These are phyloP conservation scores for Megalops atlanticus DNA, from an alignment of 2,113 vertebrate species.

Conservation along the genomic window DNA sequence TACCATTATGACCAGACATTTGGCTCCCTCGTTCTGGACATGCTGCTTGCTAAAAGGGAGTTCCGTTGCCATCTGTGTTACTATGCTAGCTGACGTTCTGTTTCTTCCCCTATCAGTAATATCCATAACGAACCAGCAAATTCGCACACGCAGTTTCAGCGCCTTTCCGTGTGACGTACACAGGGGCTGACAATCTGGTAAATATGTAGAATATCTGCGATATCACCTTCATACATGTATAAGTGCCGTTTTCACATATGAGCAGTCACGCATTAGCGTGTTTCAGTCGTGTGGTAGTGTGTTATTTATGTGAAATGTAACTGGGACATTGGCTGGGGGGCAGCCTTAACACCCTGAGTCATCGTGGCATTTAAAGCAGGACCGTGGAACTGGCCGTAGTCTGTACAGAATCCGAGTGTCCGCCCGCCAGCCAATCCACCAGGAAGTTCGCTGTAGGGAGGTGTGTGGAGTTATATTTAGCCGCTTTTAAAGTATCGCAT, in stretches of 20 bases:
- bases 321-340: constrained; percentile 31
- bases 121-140: too few species aligned
- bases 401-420: background rate
- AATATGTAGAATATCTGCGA: too few species aligned
- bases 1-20: too few species aligned
- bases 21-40: too few species aligned
- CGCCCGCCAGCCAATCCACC: background rate
- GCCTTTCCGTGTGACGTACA: too few species aligned
- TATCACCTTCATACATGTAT: background rate
- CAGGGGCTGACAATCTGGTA: too few species aligned
- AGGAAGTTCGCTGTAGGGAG: background rate
- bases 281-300: background rate
- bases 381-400: background rate
- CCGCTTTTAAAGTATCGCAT: background rate
- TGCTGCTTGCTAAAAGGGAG: too few species aligned
- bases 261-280: background rate
- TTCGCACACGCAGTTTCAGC: too few species aligned
- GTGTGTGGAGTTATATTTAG: constrained; percentile 10
- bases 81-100: too few species aligned
- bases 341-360: constrained; percentile 33
- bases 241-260: background rate
- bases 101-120: too few species aligned
- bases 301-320: constrained; percentile 27
- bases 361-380: background rate
- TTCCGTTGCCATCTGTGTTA: too few species aligned